phyloP scores from a whole-genome alignment of 2,797 vertebrate species.

The Gallinago stenura region DNA sequence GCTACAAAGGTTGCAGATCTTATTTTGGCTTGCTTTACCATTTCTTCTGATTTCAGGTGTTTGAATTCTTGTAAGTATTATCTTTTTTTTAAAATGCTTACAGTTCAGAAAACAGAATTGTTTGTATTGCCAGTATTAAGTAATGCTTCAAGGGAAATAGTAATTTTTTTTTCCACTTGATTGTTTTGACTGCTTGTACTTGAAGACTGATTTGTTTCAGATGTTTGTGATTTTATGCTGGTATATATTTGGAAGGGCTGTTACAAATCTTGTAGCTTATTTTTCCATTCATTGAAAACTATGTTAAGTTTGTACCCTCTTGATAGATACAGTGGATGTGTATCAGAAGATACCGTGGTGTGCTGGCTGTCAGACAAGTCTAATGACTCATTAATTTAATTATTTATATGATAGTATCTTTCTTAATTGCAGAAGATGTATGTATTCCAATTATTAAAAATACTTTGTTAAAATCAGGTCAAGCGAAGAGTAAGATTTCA shows the following conservation, averaged over 20 bases:
- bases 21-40: neutral
- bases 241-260: neutral
- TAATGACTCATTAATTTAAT: neutral
- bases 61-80: neutral
- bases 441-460: neutral
- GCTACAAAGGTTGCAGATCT: neutral
- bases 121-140: neutral
- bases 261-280: neutral
- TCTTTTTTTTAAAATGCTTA: neutral
- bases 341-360: fast-evolving
- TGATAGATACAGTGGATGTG: neutral
- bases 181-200: neutral
- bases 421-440: neutral
- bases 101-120: neutral
- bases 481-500: neutral
- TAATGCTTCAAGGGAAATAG: neutral
- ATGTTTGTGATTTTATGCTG: neutral
- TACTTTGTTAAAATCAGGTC: neutral
- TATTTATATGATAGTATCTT: neutral
- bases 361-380: neutral
- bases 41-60: neutral
- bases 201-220: neutral
- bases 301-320: neutral
- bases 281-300: neutral
- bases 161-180: neutral